Evolutionary conservation across 2,888 invertebrate species (phyloP).

Genomic region (Caenorhabditis zanzibari): DNA sequence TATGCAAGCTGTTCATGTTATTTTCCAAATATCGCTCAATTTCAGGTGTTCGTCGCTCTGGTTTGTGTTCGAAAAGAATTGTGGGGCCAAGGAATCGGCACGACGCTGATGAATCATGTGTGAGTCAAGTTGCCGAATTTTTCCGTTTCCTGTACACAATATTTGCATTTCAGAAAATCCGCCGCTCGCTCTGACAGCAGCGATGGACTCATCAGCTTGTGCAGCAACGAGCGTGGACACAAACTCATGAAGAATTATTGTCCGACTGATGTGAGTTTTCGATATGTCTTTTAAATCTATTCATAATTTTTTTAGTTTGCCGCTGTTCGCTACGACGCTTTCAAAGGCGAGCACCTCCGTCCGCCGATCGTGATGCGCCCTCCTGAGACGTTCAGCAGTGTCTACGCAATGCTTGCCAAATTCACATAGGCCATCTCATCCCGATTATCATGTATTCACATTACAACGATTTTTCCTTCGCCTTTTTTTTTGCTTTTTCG

Average conservation of each 20-base stretch:
- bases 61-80: slow-evolving; percentile 65
- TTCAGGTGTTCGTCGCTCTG: slow-evolving; percentile 69
- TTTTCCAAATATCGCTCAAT: too few species aligned
- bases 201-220: slow-evolving; percentile 64
- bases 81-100: slow-evolving; percentile 62
- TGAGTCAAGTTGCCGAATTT: slow-evolving; percentile 25
- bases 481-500: not conserved
- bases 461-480: slow-evolving; percentile 12
- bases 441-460: not conserved
- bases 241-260: slow-evolving; percentile 52
- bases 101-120: slow-evolving; percentile 65
- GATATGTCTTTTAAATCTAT: not conserved
- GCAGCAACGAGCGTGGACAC: slow-evolving; percentile 56
- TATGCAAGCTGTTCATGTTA: too few species aligned
- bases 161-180: slow-evolving; percentile 31
- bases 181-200: slow-evolving; percentile 38
- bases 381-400: slow-evolving; percentile 47
- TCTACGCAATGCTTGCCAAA: slow-evolving; percentile 62
- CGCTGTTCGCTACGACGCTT: slow-evolving; percentile 66
- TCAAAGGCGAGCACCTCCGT: slow-evolving; percentile 66
- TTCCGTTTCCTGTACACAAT: not conserved
- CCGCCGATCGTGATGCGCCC: slow-evolving; percentile 68
- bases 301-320: slow-evolving; percentile 49
- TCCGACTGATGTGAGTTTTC: slow-evolving; percentile 27
- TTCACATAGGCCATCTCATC: slow-evolving; percentile 14